Conservation (phyloP, 2,888 invertebrate genomes). For the Ramazzottius varieornatus region DNA sequence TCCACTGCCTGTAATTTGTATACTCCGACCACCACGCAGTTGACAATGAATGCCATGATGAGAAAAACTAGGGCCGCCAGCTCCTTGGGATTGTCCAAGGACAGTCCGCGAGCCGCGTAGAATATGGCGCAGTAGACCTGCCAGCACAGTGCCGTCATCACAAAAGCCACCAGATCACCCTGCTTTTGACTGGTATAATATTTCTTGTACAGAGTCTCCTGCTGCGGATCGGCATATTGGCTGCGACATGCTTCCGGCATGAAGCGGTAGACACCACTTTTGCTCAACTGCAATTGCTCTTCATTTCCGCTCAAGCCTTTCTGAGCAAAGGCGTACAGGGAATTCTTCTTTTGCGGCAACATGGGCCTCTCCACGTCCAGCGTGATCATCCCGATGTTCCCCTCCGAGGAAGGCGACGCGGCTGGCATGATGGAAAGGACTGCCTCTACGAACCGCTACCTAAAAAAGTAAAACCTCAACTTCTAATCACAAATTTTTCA, state of each 20-base stretch:
- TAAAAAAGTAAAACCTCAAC: too few relatives aligned
- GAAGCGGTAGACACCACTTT: neutral
- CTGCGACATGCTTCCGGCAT: neutral
- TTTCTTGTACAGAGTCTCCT: neutral
- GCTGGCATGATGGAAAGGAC: too few relatives aligned
- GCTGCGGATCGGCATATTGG: neutral
- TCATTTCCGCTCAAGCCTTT: neutral
- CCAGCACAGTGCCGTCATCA: neutral
- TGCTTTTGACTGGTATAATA: conserved; percentile 4
- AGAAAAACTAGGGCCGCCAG: neutral
- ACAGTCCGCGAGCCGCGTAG: neutral
- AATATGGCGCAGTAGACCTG: neutral
- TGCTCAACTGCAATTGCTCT: neutral
- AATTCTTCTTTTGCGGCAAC: neutral
- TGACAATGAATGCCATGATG: neutral
- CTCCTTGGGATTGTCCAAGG: neutral
- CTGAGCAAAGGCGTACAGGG: neutral
- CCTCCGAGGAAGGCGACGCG: too few relatives aligned
- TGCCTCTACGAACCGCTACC: too few relatives aligned
- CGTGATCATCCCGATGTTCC: neutral
- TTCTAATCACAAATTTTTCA: too few relatives aligned
- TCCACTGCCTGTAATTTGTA: neutral
- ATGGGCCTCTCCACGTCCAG: conserved; percentile 1
- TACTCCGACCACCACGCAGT: neutral
- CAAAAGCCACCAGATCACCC: neutral